Evolutionary conservation across 2,888 invertebrate species (phyloP), one percentile per base, ranked within the genome.

Genomic region (Macrosiphum euphorbiae): DNA sequence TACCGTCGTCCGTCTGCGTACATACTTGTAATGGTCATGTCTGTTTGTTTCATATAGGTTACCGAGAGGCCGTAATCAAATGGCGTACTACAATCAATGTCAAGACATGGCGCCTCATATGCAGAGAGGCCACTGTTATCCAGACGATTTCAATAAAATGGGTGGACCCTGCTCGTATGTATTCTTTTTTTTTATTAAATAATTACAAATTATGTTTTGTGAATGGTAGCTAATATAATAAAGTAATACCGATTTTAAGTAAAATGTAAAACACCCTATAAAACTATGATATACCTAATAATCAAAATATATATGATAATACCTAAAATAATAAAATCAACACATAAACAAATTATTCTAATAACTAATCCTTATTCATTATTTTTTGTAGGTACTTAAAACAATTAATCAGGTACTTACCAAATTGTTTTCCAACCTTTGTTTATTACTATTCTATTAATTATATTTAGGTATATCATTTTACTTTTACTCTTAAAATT

Each of bases 61-160:
- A 95, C 95, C 95, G 94, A 95, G 95, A 95, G 95, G 95, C 94
- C 95, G 95, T 90, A 95, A 95, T 95, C 95, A 95, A 95, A 95
- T 95, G 95, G 95, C 95, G 91, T 95, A 95, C 94, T 95, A 95
- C 93, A 95, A 95, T 85, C 95, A 95, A 88, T 95, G 95, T 90
- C 95, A 95, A 47, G 95, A 95, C 58, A 92, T 95, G 95, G 95
- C 95, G 86, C 95, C 95, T 28, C 95, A 95, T 94, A 95, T 95
- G 95, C 95, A 95, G 87, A 94, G 95, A 92, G 95, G 95, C 41
- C 95, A 95, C 52, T 95, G 95, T 95, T 95, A 95, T 90, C 91
- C 94, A 78, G 94, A 94, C 13, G 94, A 94, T 61, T 94, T 94
- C 50, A 93, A 94, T 61, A 92, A 94, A 94, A 95, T 94, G 94